Conservation (phyloP, 2,888 invertebrate species). For the Epistrophe grossulariae region DNA sequence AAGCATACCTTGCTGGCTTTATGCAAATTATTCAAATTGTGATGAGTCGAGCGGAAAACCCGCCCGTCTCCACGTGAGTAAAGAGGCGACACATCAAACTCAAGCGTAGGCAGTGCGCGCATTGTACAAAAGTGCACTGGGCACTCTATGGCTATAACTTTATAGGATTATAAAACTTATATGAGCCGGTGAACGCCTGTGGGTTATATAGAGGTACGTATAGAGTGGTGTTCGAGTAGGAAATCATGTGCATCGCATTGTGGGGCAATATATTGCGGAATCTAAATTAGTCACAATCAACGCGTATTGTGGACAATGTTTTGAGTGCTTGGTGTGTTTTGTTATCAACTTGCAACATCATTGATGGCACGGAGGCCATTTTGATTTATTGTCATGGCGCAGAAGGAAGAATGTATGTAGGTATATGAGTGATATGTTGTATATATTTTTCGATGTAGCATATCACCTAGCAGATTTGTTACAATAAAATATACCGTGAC, state of each 20-base stretch:
- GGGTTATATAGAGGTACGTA: not conserved
- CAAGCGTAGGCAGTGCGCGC: conserved; percentile 25
- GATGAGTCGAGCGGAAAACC: conserved; percentile 66
- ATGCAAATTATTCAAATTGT: conserved; percentile 70
- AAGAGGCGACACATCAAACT: conserved; percentile 54
- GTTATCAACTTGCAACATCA: conserved; percentile 65
- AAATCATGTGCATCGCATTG: conserved; percentile 66
- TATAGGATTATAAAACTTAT: not conserved
- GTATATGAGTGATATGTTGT: no score
- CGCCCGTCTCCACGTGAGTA: conserved; percentile 66
- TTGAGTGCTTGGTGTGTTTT: conserved; percentile 65
- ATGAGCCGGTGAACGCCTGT: not conserved
- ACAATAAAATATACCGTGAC: conserved; percentile 9
- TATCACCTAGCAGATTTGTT: not conserved
- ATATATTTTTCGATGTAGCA: not conserved
- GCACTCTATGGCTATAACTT: conserved; percentile 6
- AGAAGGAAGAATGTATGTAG: conserved; percentile 9
- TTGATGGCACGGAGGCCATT: conserved; percentile 71
- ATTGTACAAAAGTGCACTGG: conserved; percentile 50
- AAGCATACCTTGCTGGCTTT: conserved; percentile 23
- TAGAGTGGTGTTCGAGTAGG: conserved; percentile 41
- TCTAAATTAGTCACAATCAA: conserved; percentile 74
- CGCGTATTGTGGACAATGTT: conserved; percentile 69
- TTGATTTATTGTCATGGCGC: conserved; percentile 68
- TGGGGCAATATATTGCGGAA: conserved; percentile 57